phyloP scores from a whole-genome alignment of 2,888 invertebrate species.

The Amphipyra berbera region DNA sequence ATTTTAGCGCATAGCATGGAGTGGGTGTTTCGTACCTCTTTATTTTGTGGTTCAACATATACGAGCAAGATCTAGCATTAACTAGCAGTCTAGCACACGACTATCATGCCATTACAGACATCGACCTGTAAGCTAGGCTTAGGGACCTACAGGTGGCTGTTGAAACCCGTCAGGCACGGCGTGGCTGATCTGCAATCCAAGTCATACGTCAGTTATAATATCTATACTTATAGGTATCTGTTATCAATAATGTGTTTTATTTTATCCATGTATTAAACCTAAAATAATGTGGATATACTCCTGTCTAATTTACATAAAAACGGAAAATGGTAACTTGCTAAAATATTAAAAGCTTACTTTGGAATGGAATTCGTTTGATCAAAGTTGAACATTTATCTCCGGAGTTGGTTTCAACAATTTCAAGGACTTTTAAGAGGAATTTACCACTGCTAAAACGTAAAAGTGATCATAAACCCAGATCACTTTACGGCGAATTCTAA shows the following conservation, averaged over 20 bases:
- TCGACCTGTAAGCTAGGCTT: slow-evolving; percentile 52
- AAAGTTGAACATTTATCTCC: slow-evolving; percentile 1
- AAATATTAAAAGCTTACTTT: too few species aligned
- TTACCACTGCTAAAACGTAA: too few species aligned
- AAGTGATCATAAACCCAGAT: too few species aligned
- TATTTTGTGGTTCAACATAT: slow-evolving; percentile 33
- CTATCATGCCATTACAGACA: slow-evolving; percentile 64
- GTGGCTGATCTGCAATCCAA: slow-evolving; percentile 79
- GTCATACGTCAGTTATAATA: slow-evolving; percentile 39
- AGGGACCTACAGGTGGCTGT: slow-evolving; percentile 79
- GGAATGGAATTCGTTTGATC: too few species aligned
- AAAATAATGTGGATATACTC: too few species aligned
- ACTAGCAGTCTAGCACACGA: slow-evolving; percentile 37
- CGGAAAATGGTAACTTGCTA: too few species aligned
- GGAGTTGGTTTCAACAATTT: slow-evolving; percentile 13
- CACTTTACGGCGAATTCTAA: too few species aligned
- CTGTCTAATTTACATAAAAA: too few species aligned
- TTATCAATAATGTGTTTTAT: not conserved
- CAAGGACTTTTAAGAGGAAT: not conserved
- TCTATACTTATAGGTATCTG: slow-evolving; percentile 11
- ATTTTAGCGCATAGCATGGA: slow-evolving; percentile 8
- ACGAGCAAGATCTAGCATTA: slow-evolving; percentile 42
- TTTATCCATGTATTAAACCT: not conserved
- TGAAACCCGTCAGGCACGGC: slow-evolving; percentile 72
- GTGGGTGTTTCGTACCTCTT: slow-evolving; percentile 6